Evolutionary conservation across 2,888 invertebrate species (phyloP).

Genomic region (Pilophorus perplexus): DNA sequence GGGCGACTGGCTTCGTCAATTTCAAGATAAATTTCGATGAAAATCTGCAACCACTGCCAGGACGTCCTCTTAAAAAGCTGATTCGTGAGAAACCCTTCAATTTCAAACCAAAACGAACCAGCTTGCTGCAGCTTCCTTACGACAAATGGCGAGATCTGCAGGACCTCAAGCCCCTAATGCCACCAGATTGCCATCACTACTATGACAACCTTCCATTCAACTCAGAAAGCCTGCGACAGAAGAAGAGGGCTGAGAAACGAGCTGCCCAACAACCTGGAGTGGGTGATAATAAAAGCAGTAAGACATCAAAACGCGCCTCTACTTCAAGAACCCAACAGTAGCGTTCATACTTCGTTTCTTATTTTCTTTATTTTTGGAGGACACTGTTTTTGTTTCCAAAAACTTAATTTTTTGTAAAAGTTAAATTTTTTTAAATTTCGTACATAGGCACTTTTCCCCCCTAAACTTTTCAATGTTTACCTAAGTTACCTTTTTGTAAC

Average conservation of each 20-base stretch:
- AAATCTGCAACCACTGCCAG: slow-evolving; percentile 12
- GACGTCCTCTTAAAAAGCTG: no score
- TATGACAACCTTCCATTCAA: slow-evolving; percentile 23
- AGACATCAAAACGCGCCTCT: no score
- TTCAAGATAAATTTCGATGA: slow-evolving; percentile 41
- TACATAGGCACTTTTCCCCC: no score
- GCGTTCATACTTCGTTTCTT: not conserved
- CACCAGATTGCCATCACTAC: slow-evolving; percentile 25
- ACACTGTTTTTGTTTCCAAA: not conserved
- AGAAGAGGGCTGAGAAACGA: not conserved
- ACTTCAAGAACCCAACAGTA: not conserved
- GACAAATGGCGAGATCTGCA: slow-evolving; percentile 36
- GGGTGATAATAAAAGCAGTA: no score
- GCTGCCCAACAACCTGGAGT: no score
- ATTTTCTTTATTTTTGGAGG: not conserved
- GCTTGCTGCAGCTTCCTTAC: not conserved
- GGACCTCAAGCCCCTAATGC: slow-evolving; percentile 20
- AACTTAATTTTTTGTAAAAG: no score
- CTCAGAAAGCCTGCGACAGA: not conserved
- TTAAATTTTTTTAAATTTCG: no score
- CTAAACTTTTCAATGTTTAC: no score
- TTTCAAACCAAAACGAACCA: not conserved
- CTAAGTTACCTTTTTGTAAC: no score
- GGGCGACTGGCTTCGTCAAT: not conserved
- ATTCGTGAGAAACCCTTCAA: not conserved